Evolutionary conservation across 2,797 vertebrate species (phyloP), one percentile per base, ranked within the genome.

Genomic region (Perdix hodgsoniae): DNA sequence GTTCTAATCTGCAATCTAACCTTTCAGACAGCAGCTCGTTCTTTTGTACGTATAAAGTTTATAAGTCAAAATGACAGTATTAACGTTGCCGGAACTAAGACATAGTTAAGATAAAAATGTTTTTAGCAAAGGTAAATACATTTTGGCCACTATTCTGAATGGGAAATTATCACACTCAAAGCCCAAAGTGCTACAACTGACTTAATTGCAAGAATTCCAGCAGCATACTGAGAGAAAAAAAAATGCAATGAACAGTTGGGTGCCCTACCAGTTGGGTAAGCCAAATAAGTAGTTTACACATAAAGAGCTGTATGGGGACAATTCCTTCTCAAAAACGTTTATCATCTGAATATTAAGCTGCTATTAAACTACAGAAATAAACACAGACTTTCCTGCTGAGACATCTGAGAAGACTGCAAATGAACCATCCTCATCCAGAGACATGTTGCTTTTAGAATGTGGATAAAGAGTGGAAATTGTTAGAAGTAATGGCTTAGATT

Each of bases 401-500:
- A 84, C 23, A 45, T 39, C 29, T 7, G 10, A 90, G 31, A 14
- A 74, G 52, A 69, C 15, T 61, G 21, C 64, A 83, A 71, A 26
- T 6, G 33, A 76, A 61, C 60, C 31, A 52, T 18, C 45, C 52
- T 57, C 35, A 59, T 17, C 16, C 57, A 71, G 61, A 83, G 49
- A 47, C 14, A 56, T 0, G 6, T 47, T 44, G 44, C 14, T 74
- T 77, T 57, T 73, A 14, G 54, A 35, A 65, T 3, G 23, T 11
- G 12, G 23, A 49, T 86, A 65, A 75, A 24, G 40, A 64, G 44
- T 10, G 42, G 33, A 59, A 54, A 27, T 33, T 6, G 31, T 12
- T 31, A 23, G 49, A 63, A 86, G 19, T 47, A 47, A 11, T 1
- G 1, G 31, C 56, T 2, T 50, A 24, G 39, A 47, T 0, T 44